Conservation (phyloP, 2,888 invertebrate species). For the Drosophila mimetica region DNA sequence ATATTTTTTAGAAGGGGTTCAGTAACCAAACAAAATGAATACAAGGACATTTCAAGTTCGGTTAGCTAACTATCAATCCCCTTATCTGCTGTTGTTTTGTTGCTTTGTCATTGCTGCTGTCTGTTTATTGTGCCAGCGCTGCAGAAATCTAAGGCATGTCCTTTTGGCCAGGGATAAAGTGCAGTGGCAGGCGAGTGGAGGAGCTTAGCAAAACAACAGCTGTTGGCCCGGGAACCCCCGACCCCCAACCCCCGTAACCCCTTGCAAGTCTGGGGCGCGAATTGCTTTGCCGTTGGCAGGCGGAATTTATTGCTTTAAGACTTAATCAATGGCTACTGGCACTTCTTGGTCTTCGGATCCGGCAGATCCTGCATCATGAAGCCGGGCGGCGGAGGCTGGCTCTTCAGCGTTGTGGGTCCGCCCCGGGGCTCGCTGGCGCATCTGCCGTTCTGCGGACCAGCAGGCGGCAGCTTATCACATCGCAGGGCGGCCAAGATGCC, state of each 20-base stretch:
- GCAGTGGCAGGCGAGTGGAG: slow-evolving; percentile 37
- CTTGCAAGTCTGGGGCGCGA: not conserved
- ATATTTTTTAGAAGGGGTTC: no score
- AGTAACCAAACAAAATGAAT: no score
- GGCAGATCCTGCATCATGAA: slow-evolving; percentile 50
- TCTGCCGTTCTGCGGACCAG: slow-evolving; percentile 49
- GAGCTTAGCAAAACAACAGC: slow-evolving; percentile 67
- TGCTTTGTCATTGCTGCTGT: slow-evolving; percentile 59
- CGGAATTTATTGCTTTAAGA: slow-evolving; percentile 58
- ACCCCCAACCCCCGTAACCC: not conserved
- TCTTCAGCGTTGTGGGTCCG: slow-evolving; percentile 37
- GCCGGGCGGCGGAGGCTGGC: slow-evolving; percentile 48
- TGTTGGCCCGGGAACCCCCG: slow-evolving; percentile 41
- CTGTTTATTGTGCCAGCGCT: slow-evolving; percentile 64
- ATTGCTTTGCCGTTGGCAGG: slow-evolving; percentile 8
- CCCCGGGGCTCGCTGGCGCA: slow-evolving; percentile 48
- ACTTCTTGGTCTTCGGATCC: slow-evolving; percentile 18
- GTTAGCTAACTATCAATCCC: not conserved
- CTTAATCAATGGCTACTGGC: slow-evolving; percentile 25
- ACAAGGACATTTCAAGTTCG: not conserved
- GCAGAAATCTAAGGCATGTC: slow-evolving; percentile 70
- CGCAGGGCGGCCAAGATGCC: slow-evolving; percentile 33
- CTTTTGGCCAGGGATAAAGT: slow-evolving; percentile 58
- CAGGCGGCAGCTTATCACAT: slow-evolving; percentile 23
- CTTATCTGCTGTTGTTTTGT: slow-evolving; percentile 37